phyloP scores from a whole-genome alignment of 2,797 vertebrate genomes.

The Acropternis orthonyx region DNA sequence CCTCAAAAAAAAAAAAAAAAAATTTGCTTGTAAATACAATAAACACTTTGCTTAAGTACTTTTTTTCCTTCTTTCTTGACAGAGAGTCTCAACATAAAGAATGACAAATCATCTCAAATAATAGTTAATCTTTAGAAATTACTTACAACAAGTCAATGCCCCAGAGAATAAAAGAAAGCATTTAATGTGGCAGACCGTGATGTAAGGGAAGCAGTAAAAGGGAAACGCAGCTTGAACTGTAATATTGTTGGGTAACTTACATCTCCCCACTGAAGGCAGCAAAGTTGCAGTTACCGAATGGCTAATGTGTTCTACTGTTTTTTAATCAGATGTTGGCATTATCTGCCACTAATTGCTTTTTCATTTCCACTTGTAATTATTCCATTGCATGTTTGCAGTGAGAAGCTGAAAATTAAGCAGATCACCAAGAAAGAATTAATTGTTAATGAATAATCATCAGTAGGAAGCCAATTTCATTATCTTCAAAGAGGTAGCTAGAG shows the following conservation, averaged over 20 bases:
- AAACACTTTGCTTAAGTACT: not conserved
- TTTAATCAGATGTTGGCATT: conserved; percentile 84
- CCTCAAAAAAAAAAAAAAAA: not conserved
- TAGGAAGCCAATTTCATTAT: conserved; percentile 88
- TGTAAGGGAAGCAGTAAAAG: conserved; percentile 62
- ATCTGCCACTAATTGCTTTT: conserved; percentile 84
- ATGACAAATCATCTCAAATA: conserved; percentile 53
- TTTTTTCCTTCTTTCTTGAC: not conserved
- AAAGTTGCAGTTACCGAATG: conserved; percentile 43
- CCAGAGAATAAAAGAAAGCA: conserved; percentile 57
- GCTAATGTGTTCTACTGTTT: conserved; percentile 79
- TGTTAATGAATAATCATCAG: conserved; percentile 88
- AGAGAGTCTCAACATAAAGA: conserved; percentile 7
- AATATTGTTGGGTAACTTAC: conserved; percentile 51
- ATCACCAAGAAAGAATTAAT: conserved; percentile 85
- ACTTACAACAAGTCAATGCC: conserved; percentile 62
- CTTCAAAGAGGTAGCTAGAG: conserved; percentile 84
- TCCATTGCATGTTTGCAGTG: conserved; percentile 82
- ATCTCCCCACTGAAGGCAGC: conserved; percentile 68
- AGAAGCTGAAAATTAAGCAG: conserved; percentile 84
- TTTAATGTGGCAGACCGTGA: conserved; percentile 39
- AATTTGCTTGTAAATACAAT: not conserved
- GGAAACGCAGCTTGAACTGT: conserved; percentile 66
- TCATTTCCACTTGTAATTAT: conserved; percentile 85
- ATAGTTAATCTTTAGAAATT: conserved; percentile 66